A percentile compares a stretch with the other conserved stretches of the same genome.
Conservation (phyloP, 2,797 vertebrate genomes). For the Taeniopygia guttata region DNA sequence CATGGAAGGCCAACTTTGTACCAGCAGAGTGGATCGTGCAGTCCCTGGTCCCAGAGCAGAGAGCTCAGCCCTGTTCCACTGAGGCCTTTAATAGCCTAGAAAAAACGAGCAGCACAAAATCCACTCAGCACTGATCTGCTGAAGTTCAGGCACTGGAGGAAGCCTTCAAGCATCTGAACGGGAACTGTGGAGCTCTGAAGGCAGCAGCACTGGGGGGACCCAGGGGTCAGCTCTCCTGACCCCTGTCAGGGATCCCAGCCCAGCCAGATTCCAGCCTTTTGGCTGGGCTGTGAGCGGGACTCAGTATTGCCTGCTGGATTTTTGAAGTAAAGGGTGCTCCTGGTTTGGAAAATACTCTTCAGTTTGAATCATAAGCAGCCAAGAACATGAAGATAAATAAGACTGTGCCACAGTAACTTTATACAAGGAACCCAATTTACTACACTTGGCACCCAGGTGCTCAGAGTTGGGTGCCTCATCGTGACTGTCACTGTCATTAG, state of each 20-base stretch:
- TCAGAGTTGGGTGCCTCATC: background rate
- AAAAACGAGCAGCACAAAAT: background rate
- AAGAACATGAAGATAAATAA: background rate
- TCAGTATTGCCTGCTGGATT: background rate
- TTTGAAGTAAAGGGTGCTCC: background rate
- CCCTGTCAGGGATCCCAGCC: background rate
- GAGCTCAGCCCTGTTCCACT: rapidly evolving
- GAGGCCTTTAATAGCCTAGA: background rate
- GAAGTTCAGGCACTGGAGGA: background rate
- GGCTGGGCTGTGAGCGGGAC: no score
- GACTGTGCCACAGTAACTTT: background rate
- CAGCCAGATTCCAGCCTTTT: background rate
- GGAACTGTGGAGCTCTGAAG: background rate
- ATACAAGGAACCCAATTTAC: background rate
- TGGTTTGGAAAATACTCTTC: background rate
- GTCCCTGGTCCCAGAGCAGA: background rate
- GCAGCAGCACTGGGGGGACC: rapidly evolving
- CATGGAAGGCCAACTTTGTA: background rate
- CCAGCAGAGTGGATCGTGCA: background rate
- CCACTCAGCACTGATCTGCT: background rate
- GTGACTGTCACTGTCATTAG: background rate
- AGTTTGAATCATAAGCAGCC: background rate
- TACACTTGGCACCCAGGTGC: background rate
- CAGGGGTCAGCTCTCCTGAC: no score
- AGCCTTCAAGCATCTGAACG: background rate